Base-by-base conservation (phyloP, 2,113 vertebrate species). In the Takifugu bimaculatus region DNA sequence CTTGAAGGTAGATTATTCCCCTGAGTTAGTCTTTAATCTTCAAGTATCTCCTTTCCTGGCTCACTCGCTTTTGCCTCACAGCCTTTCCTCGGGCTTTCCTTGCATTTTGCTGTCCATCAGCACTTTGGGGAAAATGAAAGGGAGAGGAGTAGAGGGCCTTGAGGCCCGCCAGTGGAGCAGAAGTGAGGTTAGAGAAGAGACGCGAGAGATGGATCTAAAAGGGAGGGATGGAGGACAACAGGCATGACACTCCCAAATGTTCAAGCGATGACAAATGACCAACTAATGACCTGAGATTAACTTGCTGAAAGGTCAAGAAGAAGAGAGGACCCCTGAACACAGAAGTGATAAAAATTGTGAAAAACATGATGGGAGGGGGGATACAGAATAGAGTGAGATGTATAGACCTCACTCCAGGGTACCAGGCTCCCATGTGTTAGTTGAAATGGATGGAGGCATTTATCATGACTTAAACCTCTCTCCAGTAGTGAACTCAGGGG, bases 221-320 rank as follows among this genome's bases (percentile, higher is more conserved):
- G 42, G 54, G 57, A 32, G 26, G 39, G 47, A 77, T 50, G 45
- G 50, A 76, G 70, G 74, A 60, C 82, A 13, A 27, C 58, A 54
- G 75, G 70, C 62, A 50, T 64, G 32, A 48, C 60, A 43, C 62
- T 72, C 50, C 39, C 66, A 50, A 10, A 44, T 63, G 69, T 68
- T 62, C 43, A 26, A 50, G 50, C 48, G 6, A 64, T 82, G 83
- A 88, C 74, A 85, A 87, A 86, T 86, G 67, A 66, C 53, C 9
- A 54, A 52, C 60, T 82, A 81, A 75, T 87, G 83, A 89, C 78
- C 80, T 62, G 67, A 75, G 81, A 87, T 87, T 79, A 87, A 73
- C 70, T 71, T 68, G 50, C 75, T 60, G 55, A 71, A 72, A 78
- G 84, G 78, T 87, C 82, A 77, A 58, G 69, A 76, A 67, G 72